Conservation (phyloP, 1,140 invertebrate genomes). For the Neomicropteryx cornuta region DNA sequence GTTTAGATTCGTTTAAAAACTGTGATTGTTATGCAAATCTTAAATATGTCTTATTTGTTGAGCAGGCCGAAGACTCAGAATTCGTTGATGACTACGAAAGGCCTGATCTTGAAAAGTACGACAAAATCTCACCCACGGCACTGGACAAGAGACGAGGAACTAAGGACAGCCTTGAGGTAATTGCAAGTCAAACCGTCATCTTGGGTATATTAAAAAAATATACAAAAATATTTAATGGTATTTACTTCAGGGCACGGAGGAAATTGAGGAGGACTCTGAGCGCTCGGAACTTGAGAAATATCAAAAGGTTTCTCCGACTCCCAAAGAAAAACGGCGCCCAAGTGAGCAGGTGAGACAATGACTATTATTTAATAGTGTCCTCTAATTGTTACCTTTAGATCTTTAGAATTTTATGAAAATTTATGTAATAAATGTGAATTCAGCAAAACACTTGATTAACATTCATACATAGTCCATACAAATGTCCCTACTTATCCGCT, state of each 20-base stretch:
- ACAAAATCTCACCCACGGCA: conserved; percentile 27
- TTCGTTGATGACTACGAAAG: conserved; percentile 38
- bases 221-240: background rate
- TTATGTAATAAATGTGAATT: no score
- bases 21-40: no score
- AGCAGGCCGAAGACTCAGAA: conserved; percentile 27
- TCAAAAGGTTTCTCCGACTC: conserved; percentile 29
- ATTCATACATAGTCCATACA: no score
- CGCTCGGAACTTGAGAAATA: conserved; percentile 36
- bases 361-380: no score
- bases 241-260: conserved; percentile 15
- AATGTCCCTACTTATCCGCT: no score
- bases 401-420: no score
- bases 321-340: conserved; percentile 31
- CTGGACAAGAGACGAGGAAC: conserved; percentile 20
- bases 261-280: conserved; percentile 27
- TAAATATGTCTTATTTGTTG: no score
- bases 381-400: no score
- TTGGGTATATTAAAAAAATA: background rate
- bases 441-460: no score
- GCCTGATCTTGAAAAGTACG: conserved; percentile 38
- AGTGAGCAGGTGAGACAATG: no score
- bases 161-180: conserved; percentile 13
- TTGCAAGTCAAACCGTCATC: background rate
- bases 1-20: no score